Evolutionary conservation across 2,888 invertebrate genomes (phyloP).

Genomic region (Leistus spinibarbis): DNA sequence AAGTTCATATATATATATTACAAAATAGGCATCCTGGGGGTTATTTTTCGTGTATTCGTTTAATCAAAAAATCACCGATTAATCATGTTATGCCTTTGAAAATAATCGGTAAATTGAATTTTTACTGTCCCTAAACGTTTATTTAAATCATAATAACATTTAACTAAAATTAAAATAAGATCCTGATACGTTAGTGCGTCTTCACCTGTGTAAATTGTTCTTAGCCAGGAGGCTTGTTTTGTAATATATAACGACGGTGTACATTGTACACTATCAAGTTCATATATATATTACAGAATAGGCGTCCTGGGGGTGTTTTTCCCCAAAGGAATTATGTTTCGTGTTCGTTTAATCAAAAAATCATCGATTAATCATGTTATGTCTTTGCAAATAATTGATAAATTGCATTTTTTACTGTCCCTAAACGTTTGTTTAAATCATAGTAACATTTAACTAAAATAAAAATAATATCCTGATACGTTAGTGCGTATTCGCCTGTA

Average conservation of each 20-base stretch:
- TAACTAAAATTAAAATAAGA: constrained; percentile 64
- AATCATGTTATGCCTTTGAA: neutral
- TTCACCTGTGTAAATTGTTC: too few species aligned
- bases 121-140: constrained; percentile 82
- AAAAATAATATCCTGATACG: too few species aligned
- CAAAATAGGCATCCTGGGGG: too few species aligned
- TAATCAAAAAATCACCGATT: neutral
- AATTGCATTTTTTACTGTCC: constrained; percentile 65
- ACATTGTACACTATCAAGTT: neutral
- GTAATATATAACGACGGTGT: too few species aligned
- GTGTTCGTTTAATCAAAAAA: neutral
- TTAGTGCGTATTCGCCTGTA: too few species aligned
- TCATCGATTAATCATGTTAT: neutral
- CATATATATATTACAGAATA: neutral
- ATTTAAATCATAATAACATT: constrained; percentile 93
- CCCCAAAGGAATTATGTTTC: too few species aligned
- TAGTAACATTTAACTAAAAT: constrained; percentile 86
- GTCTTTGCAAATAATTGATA: neutral
- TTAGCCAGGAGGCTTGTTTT: too few species aligned
- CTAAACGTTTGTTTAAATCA: constrained; percentile 87
- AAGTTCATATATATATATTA: neutral
- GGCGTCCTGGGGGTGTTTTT: too few species aligned
- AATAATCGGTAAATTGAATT: neutral
- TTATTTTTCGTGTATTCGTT: neutral
- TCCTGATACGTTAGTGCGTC: too few species aligned